Base-by-base conservation (phyloP, 1,140 invertebrate species). In the Tyrophagus putrescentiae region DNA sequence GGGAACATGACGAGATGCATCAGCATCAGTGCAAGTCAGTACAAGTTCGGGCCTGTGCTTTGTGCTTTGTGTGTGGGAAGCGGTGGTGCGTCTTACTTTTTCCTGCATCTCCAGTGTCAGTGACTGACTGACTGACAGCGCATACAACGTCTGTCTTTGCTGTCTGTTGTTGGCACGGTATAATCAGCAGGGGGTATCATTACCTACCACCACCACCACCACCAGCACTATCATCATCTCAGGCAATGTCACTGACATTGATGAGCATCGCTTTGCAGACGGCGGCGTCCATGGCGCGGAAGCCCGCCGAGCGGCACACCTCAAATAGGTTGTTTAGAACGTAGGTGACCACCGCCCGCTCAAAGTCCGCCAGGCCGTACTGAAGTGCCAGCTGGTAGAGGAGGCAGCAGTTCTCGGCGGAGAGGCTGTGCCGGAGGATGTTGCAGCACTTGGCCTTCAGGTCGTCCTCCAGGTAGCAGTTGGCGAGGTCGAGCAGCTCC, bases 261-360 rank as follows among this genome's bases (percentile, higher is more conserved):
- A 59, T 28, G n/a, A 59, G 36, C 21, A 59, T 33, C 16, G 16
- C 3, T 59, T 59, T 59, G 27, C 57, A 59, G 9, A 44, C 29
- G 50, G 31, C 39, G 50, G 29, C 31, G 23, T 21, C 18, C 57
- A 59, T 59, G 9, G 11, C 18, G 13, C 29, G 18, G 32, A 59
- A 59, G 29, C 36, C 36, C 1, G 6, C 4, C 18, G 57, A 42
- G n/a, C 39, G 34, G 25, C 57, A 59, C 29, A 59, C 29, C 9
- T 59, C 57, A 23, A 59, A 59, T n/a, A 59, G 18, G 3, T 59
- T 59, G 36, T 48, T 59, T 23, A 18, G 50, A 9, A 32, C 57
- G 50, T 31, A 59, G 18, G 39, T 42, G 9, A 59, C 25, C 6
- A 41, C 18, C n/a, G 44, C 25, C 36, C 50, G 44, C 23, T 59